Evolutionary conservation across 2,888 invertebrate species (phyloP), one percentile per base, ranked within the genome.

Genomic region (Andricus quercusramuli): DNA sequence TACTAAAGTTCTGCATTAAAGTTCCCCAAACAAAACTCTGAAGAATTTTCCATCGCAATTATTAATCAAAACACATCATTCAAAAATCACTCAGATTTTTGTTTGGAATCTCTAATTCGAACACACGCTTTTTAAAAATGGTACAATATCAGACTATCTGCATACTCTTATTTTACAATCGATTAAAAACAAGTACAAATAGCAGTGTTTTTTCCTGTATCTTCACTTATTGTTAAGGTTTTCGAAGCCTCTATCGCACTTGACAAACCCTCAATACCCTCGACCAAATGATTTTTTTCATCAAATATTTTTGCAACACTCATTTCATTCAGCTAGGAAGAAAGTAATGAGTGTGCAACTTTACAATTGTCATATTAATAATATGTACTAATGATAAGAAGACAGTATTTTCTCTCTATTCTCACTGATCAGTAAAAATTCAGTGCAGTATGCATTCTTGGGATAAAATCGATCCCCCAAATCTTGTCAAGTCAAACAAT

Each of bases 131-230:
- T 44, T 68, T 74, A 32, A 32, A 74, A 74, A 32, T 56, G 74
- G 32, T 74, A 56, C 32, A 56, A 64, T 64, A 13, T 64, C 15
- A 64, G 22, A 64, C 64, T 29, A 64, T 64, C 64, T 64, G 64
- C 29, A 25, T 29, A 64, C 56, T 70, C 29, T 74, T 56, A 51
- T 74, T 74, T 56, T 56, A 74, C 74, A 74, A 56, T 56, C 13
- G 64, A 64, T 74, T 56, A 74, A 74, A 56, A 74, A 74, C 74
- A 74, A 74, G 37, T 74, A 74, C 4, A 74, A 74, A 74, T 74
- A 68, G 25, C 64, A 64, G 64, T 64, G 17, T 25, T 64, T 64
- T 29, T 29, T 29, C 64, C 64, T 68, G 44, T 68, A 29, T 47
- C 56, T 51, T 70, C 51, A 56, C 51, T 70, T 70, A 70, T 51